Percentiles rank a stretch among this genome's conserved stretches.
Evolutionary conservation across 2,888 invertebrate species (phyloP).

Genomic region (Sepiola atlantica): DNA sequence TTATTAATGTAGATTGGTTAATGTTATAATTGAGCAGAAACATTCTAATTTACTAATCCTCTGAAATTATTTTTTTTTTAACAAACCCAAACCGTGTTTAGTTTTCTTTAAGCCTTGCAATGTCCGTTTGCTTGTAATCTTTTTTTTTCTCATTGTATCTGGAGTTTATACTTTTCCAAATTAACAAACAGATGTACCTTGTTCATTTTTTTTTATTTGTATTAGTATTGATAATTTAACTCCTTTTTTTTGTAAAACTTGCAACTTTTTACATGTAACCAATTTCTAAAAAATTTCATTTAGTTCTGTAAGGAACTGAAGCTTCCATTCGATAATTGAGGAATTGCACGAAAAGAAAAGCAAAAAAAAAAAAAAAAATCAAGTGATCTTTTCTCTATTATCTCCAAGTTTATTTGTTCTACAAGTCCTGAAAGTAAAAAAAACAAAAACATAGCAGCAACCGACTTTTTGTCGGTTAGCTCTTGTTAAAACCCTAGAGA

Average conservation of each 20-base stretch:
- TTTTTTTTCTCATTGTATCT: not conserved
- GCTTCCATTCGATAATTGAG: not conserved
- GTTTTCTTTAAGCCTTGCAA: not conserved
- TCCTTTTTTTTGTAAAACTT: not conserved
- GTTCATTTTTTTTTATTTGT: not conserved
- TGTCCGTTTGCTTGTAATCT: not conserved
- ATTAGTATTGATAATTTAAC: not conserved
- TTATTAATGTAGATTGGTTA: too few relatives aligned
- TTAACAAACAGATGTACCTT: not conserved
- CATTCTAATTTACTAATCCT: not conserved
- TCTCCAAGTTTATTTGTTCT: not conserved
- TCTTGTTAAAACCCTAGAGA: constrained; percentile 46
- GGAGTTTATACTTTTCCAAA: constrained; percentile 44
- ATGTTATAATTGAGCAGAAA: not conserved
- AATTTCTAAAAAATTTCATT: not conserved
- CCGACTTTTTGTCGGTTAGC: constrained; percentile 35
- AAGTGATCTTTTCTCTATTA: not conserved
- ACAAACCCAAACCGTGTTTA: not conserved
- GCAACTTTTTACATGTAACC: not conserved
- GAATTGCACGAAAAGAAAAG: not conserved
- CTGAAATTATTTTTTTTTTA: not conserved
- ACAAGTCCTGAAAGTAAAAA: not conserved
- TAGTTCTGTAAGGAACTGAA: not conserved
- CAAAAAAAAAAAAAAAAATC: too few relatives aligned
- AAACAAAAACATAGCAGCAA: not conserved